A percentile compares a stretch with the other conserved stretches of the same genome.
These are phyloP conservation scores for Tiliacea aurago DNA, from an alignment of 2,888 invertebrate genomes.

Conservation along the genomic window DNA sequence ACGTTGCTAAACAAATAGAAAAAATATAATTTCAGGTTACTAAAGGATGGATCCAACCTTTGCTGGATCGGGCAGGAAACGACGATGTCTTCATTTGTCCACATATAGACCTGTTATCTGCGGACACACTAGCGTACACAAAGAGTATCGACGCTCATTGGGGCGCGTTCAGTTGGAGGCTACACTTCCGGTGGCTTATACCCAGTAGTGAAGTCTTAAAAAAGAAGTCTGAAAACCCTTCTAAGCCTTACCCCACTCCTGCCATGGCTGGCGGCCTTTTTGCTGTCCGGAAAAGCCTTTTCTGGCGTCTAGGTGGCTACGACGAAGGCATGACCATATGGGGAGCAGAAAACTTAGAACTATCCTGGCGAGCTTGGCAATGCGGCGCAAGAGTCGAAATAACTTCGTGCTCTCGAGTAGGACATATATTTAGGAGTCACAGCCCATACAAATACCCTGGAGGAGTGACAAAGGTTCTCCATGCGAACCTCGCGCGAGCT, in stretches of 20 bases:
- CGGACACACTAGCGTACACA: conserved; percentile 98
- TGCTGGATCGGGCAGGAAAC: conserved; percentile 89
- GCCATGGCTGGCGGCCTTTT: conserved; percentile 99
- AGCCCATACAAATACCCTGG: conserved; percentile 99
- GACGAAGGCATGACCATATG: conserved; percentile 96
- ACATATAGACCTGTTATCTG: conserved; percentile 94
- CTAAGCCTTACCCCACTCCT: conserved; percentile 94
- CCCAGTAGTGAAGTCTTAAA: conserved; percentile 92
- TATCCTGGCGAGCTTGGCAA: conserved; percentile 99
- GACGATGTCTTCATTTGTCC: conserved; percentile 88
- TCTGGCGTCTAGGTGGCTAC: conserved; percentile 95
- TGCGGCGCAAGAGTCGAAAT: conserved; percentile 98
- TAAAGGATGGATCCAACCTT: conserved; percentile 92
- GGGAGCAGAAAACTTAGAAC: conserved; percentile 99
- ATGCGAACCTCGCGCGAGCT: conserved; percentile 97
- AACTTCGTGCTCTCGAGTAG: conserved; percentile 97
- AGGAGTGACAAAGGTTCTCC: conserved; percentile 96
- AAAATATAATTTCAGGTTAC: conserved; percentile 80
- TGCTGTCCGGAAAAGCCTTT: conserved; percentile 95
- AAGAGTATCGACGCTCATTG: conserved; percentile 98
- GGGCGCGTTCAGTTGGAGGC: conserved; percentile 99
- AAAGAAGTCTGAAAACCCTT: conserved; percentile 91
- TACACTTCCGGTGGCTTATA: conserved; percentile 97
- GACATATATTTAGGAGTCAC: conserved; percentile 97
- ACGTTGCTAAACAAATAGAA: neutral